Evolutionary conservation across 2,797 vertebrate genomes (phyloP), one percentile per base, ranked within the genome.

Genomic region (Sciaenops ocellatus): DNA sequence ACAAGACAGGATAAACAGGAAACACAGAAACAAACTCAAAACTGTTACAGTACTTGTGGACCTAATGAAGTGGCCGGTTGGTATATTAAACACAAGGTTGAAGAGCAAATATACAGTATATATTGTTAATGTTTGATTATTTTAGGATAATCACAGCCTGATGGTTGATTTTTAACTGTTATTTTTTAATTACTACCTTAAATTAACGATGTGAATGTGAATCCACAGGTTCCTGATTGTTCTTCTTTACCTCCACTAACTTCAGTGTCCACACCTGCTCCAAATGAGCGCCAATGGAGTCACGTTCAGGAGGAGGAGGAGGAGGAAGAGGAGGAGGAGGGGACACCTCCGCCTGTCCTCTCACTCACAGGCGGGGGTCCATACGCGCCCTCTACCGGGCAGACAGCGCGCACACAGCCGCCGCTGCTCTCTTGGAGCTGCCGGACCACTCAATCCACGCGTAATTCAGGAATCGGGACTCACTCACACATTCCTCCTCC

Each of bases 381-480:
- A 73, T 60, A 63, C 18, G 80, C 83, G 82, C 95, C 94, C 94
- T 95, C 95, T 95, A 90, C 87, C 81, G 94, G 92, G 62, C 90
- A 82, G 69, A 70, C 54, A 1, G 71, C 68, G 84, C 74, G 70
- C 77, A 1, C 64, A 5, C 88, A 87, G 70, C 74, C 85, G 70
- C 74, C 85, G 88, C 83, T 4, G 76, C 81, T 82, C 86, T 88
- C 66, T 24, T 17, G 83, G 85, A 88, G 88, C 88, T 79, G 83
- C 81, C 67, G 86, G 88, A 90, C 85, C 88, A 68, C 85, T 91
- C 91, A 82, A 90, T 92, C 88, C 90, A 76, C 79, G 85, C 90
- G 87, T 86, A 91, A 90, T 90, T 90, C 89, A 92, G 91, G 93
- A 92, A 92, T 86, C 90, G 86, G 89, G 90, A 89, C 91, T 91